phyloP scores from a whole-genome alignment of 2,888 invertebrate species.

The Hylaea fasciaria region DNA sequence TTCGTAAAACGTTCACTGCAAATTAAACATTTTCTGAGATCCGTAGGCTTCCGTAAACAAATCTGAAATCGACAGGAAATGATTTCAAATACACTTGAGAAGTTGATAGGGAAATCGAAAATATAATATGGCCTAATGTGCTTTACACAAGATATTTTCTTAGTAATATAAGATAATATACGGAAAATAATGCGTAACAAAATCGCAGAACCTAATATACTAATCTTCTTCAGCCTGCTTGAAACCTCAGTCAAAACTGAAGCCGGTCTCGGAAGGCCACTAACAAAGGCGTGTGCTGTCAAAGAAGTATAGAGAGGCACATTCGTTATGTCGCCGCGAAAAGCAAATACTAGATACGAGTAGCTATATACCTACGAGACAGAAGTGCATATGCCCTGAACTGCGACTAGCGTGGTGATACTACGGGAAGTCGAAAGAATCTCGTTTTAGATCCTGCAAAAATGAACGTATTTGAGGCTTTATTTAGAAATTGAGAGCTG shows the following conservation, averaged over 20 bases:
- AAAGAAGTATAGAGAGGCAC: constrained; percentile 28
- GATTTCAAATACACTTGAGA: no score
- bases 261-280: constrained; percentile 4
- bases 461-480: no score
- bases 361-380: neutral
- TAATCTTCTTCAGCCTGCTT: constrained; percentile 6
- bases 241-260: constrained; percentile 16
- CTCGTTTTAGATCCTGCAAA: neutral
- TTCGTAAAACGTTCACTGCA: neutral
- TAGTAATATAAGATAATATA: no score
- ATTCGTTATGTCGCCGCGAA: constrained; percentile 28
- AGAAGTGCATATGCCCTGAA: neutral
- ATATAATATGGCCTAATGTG: neutral
- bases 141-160: no score
- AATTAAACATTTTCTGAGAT: no score
- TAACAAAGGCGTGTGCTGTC: constrained; percentile 26
- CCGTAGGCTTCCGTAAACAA: no score
- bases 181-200: neutral
- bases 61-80: no score
- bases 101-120: neutral
- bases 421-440: constrained; percentile 4
- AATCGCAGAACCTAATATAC: neutral
- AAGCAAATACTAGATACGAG: constrained; percentile 20
- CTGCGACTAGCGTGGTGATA: neutral
- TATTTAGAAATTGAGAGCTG: no score